Base-by-base conservation (phyloP, 2,113 vertebrate species). In the Ophiodon elongatus region DNA sequence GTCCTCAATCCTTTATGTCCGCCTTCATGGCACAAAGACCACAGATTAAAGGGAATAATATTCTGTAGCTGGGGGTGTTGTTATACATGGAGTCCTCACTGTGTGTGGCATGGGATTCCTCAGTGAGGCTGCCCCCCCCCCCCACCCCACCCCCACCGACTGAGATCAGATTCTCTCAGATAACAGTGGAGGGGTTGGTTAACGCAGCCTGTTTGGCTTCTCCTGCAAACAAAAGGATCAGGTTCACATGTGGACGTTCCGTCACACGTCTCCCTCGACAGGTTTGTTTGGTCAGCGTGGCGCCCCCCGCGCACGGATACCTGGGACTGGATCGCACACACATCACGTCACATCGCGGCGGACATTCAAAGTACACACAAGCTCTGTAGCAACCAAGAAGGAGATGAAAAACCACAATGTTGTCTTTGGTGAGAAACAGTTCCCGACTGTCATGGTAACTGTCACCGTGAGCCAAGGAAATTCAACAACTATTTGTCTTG, bases 251-350 rank as follows among this genome's bases (percentile, higher is more conserved):
- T 68, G 62, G 68, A 82, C 59, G 25, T n/a, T 69, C 47, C 27
- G 63, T 87, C 84, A 68, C 76, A 31, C 35, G 31, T 80, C 83
- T 89, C 76, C 73, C 63, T 78, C 13, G 15, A 43, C 37, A 73
- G 83, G 85, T 91, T 89, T 91, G 88, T 92, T 92, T 93, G 85
- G 88, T 89, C 90, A 87, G 75, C 21, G 71, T 64, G 80, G 84
- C 72, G 73, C 89, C 86, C 57, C 1, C 86, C 57, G 9, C 1
- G 1, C 45, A 63, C 27, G 21, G 64, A 79, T 77, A 79, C 73
- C 84, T 84, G 78, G 43, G 31, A 84, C 37, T 64, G 21, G 64
- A 82, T 64, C 25, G 47, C 59, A 87, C 57, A 68, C 72, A 80
- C 70, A 47, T 33, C 54, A 45, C 9, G 13, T 8, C 35, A 81